Base-by-base conservation (phyloP, 2,113 vertebrate genomes). In the Pollachius pollachius region DNA sequence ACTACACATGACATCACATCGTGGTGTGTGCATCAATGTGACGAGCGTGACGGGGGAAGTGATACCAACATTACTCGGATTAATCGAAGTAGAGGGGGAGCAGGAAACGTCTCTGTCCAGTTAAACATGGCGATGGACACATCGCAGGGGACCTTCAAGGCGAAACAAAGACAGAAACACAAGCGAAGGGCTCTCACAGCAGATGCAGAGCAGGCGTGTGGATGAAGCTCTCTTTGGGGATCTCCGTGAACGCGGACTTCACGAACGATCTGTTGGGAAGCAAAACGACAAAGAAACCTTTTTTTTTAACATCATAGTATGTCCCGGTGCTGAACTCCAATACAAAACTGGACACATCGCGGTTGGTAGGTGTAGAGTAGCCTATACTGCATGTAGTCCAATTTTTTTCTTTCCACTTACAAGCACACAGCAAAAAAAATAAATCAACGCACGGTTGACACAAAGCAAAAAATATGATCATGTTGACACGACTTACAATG, bases 131-230 rank as follows among this genome's bases (percentile, higher is more conserved):
- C 81, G 83, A 82, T 85, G 67, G 41, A 75, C 77, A 81, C 68
- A 81, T 72, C 71, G 78, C 62, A 75, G 34, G 65, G 57, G 62
- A 70, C 48, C 73, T 69, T 78, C 41, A 48, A 68, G 81, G 59
- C 67, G 68, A 52, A 81, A 81, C 67, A 85, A 80, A 88, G 66
- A 76, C 68, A 64, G 66, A 72, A 27, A 58, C 93, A 94, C 70
- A 78, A 25, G 37, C 57, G 64, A 16, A 68, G 62, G 65, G 76
- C 78, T 72, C 97, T 99, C 93, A 99, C 97, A 99, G 94, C 87
- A 99, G 96, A 91, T 99, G 96, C 88, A 99, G 95, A 85, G 95
- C 95, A 75, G 96, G 95, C 88, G 94, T 96, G 93, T 97, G 95
- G 85, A 96, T 93, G 94, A 98, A 89, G 77, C 87, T 88, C 75